Evolutionary conservation across 1,140 invertebrate genomes (phyloP), one percentile per base, ranked within the genome.

Genomic region (Arion vulgaris): DNA sequence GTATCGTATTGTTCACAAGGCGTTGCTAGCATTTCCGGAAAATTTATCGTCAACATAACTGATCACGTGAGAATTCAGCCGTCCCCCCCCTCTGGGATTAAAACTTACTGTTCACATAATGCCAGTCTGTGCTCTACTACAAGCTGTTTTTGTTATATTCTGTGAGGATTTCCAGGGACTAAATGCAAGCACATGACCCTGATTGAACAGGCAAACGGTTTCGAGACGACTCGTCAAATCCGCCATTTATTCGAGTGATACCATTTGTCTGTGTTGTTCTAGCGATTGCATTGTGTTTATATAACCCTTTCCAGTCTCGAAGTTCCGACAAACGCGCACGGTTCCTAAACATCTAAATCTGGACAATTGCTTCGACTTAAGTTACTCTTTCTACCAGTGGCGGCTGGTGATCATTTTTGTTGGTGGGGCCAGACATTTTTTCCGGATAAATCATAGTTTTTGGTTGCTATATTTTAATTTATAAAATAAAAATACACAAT

Each of bases 21-120:
- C n/a, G 62, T 66, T 28, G 62, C 62, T 66, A 66, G n/a, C 62
- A 66, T 66, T 66, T 66, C 62, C 62, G 62, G 62, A 66, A 32
- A 66, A 28, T 66, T 66, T 66, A 32, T 66, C 62, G 7, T 13
- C 4, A 66, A 66, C 62, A 66, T 28, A 66, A 66, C 11, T 66
- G n/a, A 9, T 66, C n/a, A 66, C 9, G 2, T 2, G 62, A 66
- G 28, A 32, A 32, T 66, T 4, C 53, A 57, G 53, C 26, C 53
- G 53, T 23, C 26, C 53, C 26, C 53, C 51, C 11, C 62, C n/a
- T n/a, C 62, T n/a, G n/a, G 28, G 28, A 66, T n/a, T 23, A 57
- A 26, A 23, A 23, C 26, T 57, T 9, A 23, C 51, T 57, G n/a
- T 28, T 66, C 9, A 2, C n/a, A 2, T 32, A 66, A 66, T 66